These are phyloP conservation scores for Agrotis ipsilon DNA, from an alignment of 2,888 invertebrate genomes.

Conservation along the genomic window DNA sequence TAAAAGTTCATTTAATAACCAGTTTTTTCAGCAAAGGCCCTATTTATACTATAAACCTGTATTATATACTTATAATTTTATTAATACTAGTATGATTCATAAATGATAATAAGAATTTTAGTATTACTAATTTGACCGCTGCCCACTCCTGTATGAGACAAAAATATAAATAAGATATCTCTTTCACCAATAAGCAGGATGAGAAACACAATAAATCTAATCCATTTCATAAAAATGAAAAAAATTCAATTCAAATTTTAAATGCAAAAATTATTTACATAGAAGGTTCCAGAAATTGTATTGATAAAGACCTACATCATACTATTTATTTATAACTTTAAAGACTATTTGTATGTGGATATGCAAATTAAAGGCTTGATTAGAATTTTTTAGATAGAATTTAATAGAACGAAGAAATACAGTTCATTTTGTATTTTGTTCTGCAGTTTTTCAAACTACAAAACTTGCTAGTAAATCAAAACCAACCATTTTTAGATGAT, in stretches of 20 bases:
- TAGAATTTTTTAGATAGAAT: slow-evolving; percentile 7
- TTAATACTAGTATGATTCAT: background rate
- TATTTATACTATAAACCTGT: background rate
- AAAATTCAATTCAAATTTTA: background rate
- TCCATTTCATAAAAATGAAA: too few relatives aligned
- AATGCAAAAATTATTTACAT: background rate
- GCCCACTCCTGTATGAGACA: too few relatives aligned
- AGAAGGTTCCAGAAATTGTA: background rate
- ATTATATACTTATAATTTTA: too few relatives aligned
- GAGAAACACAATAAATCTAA: background rate
- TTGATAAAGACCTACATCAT: background rate
- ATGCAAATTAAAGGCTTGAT: slow-evolving; percentile 6
- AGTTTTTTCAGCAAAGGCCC: background rate
- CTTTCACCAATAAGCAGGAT: background rate
- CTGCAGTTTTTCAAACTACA: slow-evolving; percentile 4
- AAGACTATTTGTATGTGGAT: slow-evolving; percentile 9
- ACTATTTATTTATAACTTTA: background rate
- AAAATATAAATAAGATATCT: background rate
- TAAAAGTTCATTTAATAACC: background rate
- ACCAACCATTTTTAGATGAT: background rate
- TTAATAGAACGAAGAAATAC: slow-evolving; percentile 8
- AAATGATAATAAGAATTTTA: background rate
- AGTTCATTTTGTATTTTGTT: slow-evolving; percentile 13
- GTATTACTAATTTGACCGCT: too few relatives aligned
- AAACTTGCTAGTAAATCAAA: background rate